A percentile compares a stretch with the other conserved stretches of the same genome.
Conservation (phyloP, 2,888 invertebrate genomes). For the Cryptus armator region DNA sequence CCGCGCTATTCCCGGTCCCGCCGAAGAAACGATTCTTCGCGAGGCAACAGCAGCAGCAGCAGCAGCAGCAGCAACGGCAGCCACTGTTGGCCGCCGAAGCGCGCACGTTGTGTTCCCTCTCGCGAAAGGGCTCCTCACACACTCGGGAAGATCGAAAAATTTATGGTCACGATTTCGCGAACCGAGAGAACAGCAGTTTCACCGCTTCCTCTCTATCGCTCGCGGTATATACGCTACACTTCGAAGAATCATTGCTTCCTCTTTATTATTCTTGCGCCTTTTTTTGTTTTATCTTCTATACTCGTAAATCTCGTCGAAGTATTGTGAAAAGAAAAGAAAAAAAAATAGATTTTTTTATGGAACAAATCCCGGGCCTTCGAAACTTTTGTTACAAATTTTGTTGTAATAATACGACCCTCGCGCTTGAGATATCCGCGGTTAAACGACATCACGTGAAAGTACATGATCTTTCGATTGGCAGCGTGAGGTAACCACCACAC, state of each 20-base stretch:
- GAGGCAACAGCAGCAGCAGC: too few relatives aligned
- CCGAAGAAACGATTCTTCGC: conserved; percentile 5
- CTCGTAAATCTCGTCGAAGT: conserved; percentile 47
- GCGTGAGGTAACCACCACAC: background rate
- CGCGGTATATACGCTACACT: conserved; percentile 34
- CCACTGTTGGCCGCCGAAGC: background rate
- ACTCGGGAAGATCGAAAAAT: conserved; percentile 57
- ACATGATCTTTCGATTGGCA: background rate
- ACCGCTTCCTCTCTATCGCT: conserved; percentile 56
- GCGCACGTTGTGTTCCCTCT: conserved; percentile 22
- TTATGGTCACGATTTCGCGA: conserved; percentile 65
- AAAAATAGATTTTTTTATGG: background rate
- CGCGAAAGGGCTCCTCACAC: conserved; percentile 15
- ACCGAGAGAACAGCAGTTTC: conserved; percentile 67
- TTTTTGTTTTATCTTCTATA: conserved; percentile 21
- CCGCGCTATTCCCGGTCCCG: background rate
- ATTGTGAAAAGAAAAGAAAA: too few relatives aligned
- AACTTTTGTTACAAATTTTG: background rate
- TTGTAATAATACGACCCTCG: background rate
- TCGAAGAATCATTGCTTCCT: conserved; percentile 21
- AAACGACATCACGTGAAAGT: background rate
- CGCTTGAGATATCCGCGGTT: background rate
- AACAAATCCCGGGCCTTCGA: background rate
- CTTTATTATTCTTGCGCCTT: conserved; percentile 9
- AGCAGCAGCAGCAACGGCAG: background rate